Evolutionary conservation across 2,888 invertebrate genomes (phyloP).

Genomic region (Cantharis rustica): DNA sequence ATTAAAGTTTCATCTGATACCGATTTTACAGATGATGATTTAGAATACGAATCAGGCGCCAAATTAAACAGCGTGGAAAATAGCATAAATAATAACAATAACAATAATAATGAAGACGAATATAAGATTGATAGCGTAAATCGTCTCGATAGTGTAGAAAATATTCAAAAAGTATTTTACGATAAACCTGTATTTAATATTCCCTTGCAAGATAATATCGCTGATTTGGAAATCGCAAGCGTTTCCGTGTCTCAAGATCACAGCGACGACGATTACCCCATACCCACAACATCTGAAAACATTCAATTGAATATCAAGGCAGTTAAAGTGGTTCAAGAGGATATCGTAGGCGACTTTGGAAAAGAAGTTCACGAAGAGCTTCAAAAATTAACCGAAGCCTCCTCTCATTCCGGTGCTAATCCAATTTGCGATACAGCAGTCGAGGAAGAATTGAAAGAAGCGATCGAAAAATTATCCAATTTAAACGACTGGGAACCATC

Average conservation of each 20-base stretch:
- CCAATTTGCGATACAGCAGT: slow-evolving; percentile 35
- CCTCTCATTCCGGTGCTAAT: slow-evolving; percentile 14
- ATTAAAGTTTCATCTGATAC: slow-evolving; percentile 53
- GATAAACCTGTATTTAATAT: slow-evolving; percentile 63
- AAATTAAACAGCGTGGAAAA: slow-evolving; percentile 57
- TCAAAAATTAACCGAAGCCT: slow-evolving; percentile 51
- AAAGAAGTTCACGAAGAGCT: slow-evolving; percentile 66
- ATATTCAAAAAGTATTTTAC: slow-evolving; percentile 61
- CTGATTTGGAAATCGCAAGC: slow-evolving; percentile 41
- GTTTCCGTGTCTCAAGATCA: slow-evolving; percentile 43
- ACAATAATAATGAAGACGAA: slow-evolving; percentile 43
- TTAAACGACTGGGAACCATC: slow-evolving; percentile 48
- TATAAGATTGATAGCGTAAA: slow-evolving; percentile 58
- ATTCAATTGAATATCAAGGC: slow-evolving; percentile 58
- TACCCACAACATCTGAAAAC: slow-evolving; percentile 47
- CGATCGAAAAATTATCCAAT: slow-evolving; percentile 49
- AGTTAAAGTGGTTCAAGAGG: slow-evolving; percentile 42
- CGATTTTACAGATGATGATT: slow-evolving; percentile 57
- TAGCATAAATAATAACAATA: slow-evolving; percentile 47
- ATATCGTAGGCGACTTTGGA: slow-evolving; percentile 64
- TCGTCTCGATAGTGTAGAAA: slow-evolving; percentile 53
- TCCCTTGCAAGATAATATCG: slow-evolving; percentile 47
- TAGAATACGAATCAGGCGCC: slow-evolving; percentile 57
- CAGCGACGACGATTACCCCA: slow-evolving; percentile 48
- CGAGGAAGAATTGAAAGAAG: slow-evolving; percentile 49